These are phyloP conservation scores for Phallusia fumigata DNA, from an alignment of 23 tunicate genomes.

Conservation along the genomic window DNA sequence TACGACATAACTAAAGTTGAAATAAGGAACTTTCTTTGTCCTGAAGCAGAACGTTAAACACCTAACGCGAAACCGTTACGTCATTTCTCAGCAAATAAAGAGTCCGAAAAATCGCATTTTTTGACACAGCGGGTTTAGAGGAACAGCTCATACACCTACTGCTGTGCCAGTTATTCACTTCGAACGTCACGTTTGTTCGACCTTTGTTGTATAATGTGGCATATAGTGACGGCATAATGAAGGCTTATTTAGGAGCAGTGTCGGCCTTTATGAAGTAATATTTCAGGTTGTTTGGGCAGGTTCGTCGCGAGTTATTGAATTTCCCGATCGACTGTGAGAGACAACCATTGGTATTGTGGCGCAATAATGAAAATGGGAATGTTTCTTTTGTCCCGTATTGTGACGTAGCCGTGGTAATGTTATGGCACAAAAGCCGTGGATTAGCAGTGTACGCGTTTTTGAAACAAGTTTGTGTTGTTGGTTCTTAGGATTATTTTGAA, in stretches of 20 bases:
- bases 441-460: too few relatives aligned
- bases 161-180: neutral
- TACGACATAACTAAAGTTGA: too few relatives aligned
- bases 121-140: neutral
- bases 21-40: neutral
- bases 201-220: neutral
- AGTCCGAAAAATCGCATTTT: neutral
- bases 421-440: too few relatives aligned
- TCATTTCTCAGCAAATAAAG: neutral
- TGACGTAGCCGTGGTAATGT: too few relatives aligned
- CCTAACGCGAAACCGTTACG: neutral
- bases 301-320: neutral
- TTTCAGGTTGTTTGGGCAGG: neutral
- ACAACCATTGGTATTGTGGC: too few relatives aligned
- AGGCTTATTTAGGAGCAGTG: neutral
- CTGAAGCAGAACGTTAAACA: neutral
- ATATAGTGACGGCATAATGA: neutral
- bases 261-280: neutral
- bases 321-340: too few relatives aligned
- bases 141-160: conserved; percentile 2
- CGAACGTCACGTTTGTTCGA: neutral
- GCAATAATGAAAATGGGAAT: too few relatives aligned
- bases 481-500: too few relatives aligned
- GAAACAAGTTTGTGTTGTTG: too few relatives aligned
- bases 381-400: too few relatives aligned